Evolutionary conservation across 2,797 vertebrate species (phyloP).

Genomic region (Pelodytes ibericus): DNA sequence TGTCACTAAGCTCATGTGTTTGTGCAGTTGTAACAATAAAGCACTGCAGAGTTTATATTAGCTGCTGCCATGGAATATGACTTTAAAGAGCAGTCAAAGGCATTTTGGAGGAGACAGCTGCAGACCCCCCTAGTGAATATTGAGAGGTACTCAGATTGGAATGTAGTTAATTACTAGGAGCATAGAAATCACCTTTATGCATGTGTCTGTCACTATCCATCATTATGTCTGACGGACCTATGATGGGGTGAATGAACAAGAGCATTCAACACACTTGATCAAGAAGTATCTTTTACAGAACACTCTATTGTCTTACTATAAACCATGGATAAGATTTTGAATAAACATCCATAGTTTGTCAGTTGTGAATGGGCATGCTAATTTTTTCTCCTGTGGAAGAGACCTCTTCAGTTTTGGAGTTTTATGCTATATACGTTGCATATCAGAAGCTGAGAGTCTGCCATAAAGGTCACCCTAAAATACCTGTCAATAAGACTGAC

Average conservation of each 20-base stretch:
- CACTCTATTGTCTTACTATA: not conserved
- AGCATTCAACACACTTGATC: not conserved
- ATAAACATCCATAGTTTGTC: too few relatives aligned
- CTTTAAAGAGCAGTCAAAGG: slow-evolving; percentile 38
- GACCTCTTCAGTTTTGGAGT: too few relatives aligned
- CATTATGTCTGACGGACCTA: not conserved
- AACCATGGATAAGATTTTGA: not conserved
- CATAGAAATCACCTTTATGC: slow-evolving; percentile 22
- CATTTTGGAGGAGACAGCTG: slow-evolving; percentile 33
- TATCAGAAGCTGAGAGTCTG: too few relatives aligned
- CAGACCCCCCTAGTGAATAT: not conserved
- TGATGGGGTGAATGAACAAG: not conserved
- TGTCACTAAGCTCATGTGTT: slow-evolving; percentile 42
- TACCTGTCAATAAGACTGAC: too few relatives aligned
- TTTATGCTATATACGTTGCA: too few relatives aligned
- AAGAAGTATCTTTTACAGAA: not conserved
- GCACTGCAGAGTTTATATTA: slow-evolving; percentile 15
- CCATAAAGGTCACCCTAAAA: too few relatives aligned
- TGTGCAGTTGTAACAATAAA: slow-evolving; percentile 46
- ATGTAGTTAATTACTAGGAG: slow-evolving; percentile 34
- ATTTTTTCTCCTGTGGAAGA: too few relatives aligned
- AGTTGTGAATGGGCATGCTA: too few relatives aligned
- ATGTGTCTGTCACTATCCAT: slow-evolving; percentile 42
- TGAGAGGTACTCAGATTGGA: slow-evolving; percentile 39
- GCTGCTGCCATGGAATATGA: slow-evolving; percentile 46